Percentiles rank a stretch among this genome's conserved stretches.
Conservation (phyloP, 2,113 vertebrate species). For the Nycticryphes semicollaris region DNA sequence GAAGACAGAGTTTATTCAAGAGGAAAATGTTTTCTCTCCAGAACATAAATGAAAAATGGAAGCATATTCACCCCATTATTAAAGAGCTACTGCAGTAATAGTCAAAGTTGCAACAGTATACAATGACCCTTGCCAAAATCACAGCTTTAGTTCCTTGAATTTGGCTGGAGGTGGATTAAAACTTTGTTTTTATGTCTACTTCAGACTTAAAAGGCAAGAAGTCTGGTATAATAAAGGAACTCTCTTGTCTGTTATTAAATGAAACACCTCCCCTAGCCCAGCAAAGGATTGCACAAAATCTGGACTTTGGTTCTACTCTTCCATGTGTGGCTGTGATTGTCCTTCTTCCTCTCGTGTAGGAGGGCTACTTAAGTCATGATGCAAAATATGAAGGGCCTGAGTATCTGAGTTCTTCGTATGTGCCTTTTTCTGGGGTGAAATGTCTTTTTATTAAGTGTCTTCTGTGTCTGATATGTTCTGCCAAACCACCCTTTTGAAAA, state of each 20-base stretch:
- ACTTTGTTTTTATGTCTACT: conserved; percentile 2
- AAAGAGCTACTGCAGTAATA: background rate
- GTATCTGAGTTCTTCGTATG: background rate
- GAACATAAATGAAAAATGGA: background rate
- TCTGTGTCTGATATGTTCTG: background rate
- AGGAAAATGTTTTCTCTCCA: background rate
- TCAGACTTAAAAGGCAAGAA: conserved; percentile 21
- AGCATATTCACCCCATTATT: background rate
- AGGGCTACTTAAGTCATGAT: background rate
- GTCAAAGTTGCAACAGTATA: background rate
- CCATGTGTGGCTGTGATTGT: fast-evolving
- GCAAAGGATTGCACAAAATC: background rate
- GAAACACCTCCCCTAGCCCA: background rate
- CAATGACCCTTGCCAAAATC: background rate
- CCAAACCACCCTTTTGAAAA: background rate
- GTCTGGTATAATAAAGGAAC: background rate
- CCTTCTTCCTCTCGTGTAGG: background rate
- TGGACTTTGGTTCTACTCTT: background rate
- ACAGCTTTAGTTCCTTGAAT: background rate
- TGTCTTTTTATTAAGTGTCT: background rate
- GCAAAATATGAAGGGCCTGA: background rate
- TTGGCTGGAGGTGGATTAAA: conserved; percentile 38
- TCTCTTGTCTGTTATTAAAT: conserved; percentile 4
- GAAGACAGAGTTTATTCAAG: background rate
- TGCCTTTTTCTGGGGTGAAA: background rate